These are phyloP conservation scores for Callorhinus ursinus DNA, from an alignment of 2,113 vertebrate species.

Conservation along the genomic window DNA sequence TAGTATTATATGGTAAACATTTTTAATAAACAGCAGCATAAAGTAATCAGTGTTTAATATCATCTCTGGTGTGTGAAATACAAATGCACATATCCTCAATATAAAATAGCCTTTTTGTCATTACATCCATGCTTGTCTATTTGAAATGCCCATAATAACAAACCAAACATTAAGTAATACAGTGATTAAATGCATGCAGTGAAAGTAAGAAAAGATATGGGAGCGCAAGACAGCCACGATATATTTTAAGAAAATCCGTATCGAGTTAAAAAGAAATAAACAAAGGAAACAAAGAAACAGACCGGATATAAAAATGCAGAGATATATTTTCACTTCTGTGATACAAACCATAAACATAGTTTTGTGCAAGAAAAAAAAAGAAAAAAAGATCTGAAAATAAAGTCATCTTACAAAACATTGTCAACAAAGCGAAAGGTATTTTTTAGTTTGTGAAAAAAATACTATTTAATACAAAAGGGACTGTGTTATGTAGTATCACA, in stretches of 20 bases:
- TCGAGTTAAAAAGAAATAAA: conserved; percentile 80
- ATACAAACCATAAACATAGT: conserved; percentile 92
- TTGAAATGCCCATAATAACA: conserved; percentile 86
- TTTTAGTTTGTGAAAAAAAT: conserved; percentile 88
- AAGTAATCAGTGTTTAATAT: conserved; percentile 90
- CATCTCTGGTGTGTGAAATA: conserved; percentile 87
- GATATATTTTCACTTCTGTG: conserved; percentile 96
- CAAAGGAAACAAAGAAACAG: conserved; percentile 82
- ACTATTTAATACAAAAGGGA: conserved; percentile 87
- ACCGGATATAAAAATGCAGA: conserved; percentile 87
- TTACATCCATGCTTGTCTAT: conserved; percentile 86
- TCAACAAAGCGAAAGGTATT: conserved; percentile 77
- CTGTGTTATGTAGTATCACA: conserved; percentile 82
- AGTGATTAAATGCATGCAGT: conserved; percentile 89
- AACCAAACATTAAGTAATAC: conserved; percentile 87
- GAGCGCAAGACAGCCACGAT: conserved; percentile 79
- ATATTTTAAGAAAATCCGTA: conserved; percentile 84
- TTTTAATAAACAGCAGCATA: conserved; percentile 90
- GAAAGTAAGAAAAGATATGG: conserved; percentile 82
- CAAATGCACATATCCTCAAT: conserved; percentile 83
- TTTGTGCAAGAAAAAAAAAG: conserved; percentile 94
- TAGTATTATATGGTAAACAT: conserved; percentile 72
- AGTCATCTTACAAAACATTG: conserved; percentile 85
- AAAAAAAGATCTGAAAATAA: conserved; percentile 87
- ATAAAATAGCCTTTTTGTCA: conserved; percentile 85